These are phyloP conservation scores for Macrosiphum euphorbiae DNA, from an alignment of 2,888 invertebrate genomes.

Conservation along the genomic window DNA sequence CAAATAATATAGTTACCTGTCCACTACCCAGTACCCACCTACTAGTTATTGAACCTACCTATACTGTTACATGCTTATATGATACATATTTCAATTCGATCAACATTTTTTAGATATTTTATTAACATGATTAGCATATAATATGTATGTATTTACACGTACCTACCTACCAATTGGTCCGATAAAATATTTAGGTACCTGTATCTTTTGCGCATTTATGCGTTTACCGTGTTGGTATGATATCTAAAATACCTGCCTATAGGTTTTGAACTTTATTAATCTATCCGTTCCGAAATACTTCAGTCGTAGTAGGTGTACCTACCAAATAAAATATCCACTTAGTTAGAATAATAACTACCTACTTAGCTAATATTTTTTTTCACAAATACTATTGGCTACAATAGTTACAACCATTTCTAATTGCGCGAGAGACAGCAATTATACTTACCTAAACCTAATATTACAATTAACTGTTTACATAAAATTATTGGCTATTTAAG, in stretches of 20 bases:
- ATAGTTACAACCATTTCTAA: neutral
- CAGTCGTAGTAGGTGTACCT: neutral
- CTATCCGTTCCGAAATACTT: neutral
- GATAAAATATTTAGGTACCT: constrained; percentile 5
- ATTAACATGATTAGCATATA: neutral
- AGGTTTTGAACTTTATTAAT: neutral
- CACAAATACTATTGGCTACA: neutral
- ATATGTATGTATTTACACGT: neutral
- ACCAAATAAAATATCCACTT: neutral
- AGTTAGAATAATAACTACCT: neutral
- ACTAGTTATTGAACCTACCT: neutral
- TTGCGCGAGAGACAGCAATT: neutral
- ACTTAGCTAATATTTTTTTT: neutral
- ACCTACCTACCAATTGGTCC: neutral
- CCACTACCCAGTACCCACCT: neutral
- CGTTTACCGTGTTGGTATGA: neutral
- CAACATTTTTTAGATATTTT: neutral
- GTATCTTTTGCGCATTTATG: neutral
- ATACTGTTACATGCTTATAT: neutral
- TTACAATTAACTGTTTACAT: too few relatives aligned
- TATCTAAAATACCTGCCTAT: neutral
- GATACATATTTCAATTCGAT: neutral
- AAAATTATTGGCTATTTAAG: neutral
- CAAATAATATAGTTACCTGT: neutral
- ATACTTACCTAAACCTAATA: neutral